Percentiles rank a stretch among this genome's conserved stretches.
phyloP scores from a whole-genome alignment of 1,140 invertebrate genomes.

The Lepidurus packardi region DNA sequence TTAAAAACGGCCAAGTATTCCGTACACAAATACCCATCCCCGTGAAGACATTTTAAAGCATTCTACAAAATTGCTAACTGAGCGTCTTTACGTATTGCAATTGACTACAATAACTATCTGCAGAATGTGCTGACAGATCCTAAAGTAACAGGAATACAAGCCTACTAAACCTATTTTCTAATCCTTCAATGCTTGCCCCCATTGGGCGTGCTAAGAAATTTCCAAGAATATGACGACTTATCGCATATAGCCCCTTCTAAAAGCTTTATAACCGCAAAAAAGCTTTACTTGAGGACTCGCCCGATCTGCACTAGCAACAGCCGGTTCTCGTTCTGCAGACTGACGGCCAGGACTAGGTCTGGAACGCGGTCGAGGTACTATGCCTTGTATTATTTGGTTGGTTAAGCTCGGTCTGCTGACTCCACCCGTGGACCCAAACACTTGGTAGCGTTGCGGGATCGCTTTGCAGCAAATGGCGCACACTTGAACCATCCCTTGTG shows the following conservation, averaged over 20 bases:
- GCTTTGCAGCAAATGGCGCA: slow-evolving; percentile 77
- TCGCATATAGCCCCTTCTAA: background rate
- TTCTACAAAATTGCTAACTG: too few species aligned
- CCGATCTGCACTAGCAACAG: background rate
- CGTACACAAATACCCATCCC: too few species aligned
- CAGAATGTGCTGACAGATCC: too few species aligned
- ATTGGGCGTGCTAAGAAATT: too few species aligned
- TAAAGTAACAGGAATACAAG: too few species aligned
- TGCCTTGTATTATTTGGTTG: background rate
- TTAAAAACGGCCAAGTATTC: too few species aligned
- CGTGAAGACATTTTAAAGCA: too few species aligned
- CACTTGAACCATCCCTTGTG: slow-evolving; percentile 58
- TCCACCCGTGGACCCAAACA: slow-evolving; percentile 51
- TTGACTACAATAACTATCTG: too few species aligned
- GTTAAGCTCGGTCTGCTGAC: background rate
- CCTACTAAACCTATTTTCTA: too few species aligned
- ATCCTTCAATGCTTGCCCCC: too few species aligned
- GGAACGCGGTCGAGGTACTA: slow-evolving; percentile 19
- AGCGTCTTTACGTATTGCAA: too few species aligned
- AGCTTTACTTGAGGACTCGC: background rate
- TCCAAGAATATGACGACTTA: too few species aligned
- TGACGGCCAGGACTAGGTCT: slow-evolving; percentile 24
- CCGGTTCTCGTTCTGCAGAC: slow-evolving; percentile 8
- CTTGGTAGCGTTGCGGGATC: slow-evolving; percentile 71
- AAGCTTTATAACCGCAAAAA: background rate